Evolutionary conservation across 2,797 vertebrate species (phyloP).

Genomic region (Rhynchonycteris naso): DNA sequence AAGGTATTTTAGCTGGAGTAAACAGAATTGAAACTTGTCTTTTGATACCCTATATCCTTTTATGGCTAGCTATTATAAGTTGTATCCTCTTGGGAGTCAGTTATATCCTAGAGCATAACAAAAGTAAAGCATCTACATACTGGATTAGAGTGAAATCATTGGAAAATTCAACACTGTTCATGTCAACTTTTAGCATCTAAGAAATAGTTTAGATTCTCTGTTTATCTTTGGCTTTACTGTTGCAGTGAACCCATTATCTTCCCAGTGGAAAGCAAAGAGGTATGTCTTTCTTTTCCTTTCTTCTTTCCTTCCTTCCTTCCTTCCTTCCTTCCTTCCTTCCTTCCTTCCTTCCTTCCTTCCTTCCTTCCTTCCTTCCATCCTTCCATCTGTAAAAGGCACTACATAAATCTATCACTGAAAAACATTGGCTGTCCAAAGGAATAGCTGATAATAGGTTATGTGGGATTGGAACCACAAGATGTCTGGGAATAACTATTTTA

Average conservation of each 20-base stretch:
- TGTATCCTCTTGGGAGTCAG: not conserved
- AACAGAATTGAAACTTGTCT: not conserved
- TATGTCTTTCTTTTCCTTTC: not conserved
- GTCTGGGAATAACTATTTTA: not conserved
- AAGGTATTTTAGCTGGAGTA: not conserved
- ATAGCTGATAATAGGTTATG: not conserved
- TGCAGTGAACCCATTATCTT: not conserved
- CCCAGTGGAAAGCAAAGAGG: not conserved
- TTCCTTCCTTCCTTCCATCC: not conserved
- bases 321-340: not conserved
- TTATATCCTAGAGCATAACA: not conserved
- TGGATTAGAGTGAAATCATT: not conserved
- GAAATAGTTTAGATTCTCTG: not conserved
- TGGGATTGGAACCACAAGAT: not conserved
- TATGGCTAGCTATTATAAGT: not conserved
- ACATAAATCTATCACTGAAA: not conserved
- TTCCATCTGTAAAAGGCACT: not conserved
- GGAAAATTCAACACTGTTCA: not conserved
- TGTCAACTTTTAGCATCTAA: not conserved
- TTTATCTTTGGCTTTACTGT: not conserved
- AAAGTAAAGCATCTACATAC: not conserved
- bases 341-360: too few relatives aligned
- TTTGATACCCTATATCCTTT: not conserved
- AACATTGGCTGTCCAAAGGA: not conserved
- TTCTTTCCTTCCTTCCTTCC: not conserved